Percentiles rank a stretch among this genome's conserved stretches.
phyloP scores from a whole-genome alignment of 2,797 vertebrate genomes.

The Pseudopleuronectes americanus region DNA sequence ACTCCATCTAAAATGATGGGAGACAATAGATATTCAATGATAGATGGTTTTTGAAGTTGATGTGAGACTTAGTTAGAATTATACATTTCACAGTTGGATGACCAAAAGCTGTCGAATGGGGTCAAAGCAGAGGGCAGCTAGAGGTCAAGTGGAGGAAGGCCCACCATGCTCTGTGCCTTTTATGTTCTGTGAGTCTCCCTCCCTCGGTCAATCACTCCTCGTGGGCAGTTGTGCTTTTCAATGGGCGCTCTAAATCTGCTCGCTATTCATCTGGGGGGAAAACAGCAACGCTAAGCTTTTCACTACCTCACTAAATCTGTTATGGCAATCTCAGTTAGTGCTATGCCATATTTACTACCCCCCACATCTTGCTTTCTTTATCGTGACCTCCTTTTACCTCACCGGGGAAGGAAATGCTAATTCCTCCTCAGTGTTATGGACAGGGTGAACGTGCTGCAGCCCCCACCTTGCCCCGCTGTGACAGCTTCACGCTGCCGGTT shows the following conservation, averaged over 20 bases:
- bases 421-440: constrained; percentile 39
- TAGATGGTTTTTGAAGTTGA: constrained; percentile 52
- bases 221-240: constrained; percentile 50
- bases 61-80: constrained; percentile 57
- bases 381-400: constrained; percentile 44
- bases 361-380: constrained; percentile 47
- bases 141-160: constrained; percentile 51
- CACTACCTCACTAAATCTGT: constrained; percentile 67
- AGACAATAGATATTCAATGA: constrained; percentile 40
- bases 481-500: constrained; percentile 42
- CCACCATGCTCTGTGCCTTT: constrained; percentile 33
- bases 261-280: constrained; percentile 69
- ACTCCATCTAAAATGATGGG: constrained; percentile 30
- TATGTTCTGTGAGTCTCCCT: constrained; percentile 44
- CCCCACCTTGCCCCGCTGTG: constrained; percentile 21
- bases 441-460: constrained; percentile 12
- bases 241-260: constrained; percentile 64
- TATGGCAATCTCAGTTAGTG: constrained; percentile 71
- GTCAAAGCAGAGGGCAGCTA: constrained; percentile 37
- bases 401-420: constrained; percentile 41
- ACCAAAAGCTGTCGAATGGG: constrained; percentile 63
- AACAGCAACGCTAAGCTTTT: constrained; percentile 67
- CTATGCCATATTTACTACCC: constrained; percentile 50
- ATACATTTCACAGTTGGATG: constrained; percentile 76
- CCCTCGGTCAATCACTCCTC: constrained; percentile 62